Evolutionary conservation across 2,113 vertebrate species (phyloP), one percentile per base, ranked within the genome.

Genomic region (Riparia riparia): DNA sequence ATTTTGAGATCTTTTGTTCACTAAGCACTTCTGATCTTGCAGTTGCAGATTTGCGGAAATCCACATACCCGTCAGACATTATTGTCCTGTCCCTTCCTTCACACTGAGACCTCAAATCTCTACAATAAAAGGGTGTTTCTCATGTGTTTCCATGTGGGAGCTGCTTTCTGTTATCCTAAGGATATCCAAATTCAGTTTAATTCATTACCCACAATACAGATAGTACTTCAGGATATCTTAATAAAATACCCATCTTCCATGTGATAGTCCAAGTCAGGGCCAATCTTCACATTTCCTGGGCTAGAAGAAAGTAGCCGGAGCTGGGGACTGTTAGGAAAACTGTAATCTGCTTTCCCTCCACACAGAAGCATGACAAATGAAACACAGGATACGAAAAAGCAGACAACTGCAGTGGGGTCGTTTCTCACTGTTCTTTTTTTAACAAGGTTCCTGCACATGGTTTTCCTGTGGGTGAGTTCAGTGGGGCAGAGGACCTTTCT

Each of bases 401-500:
- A 88, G 88, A 68, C 9, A 72, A 39, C 77, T 50, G 85, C 88
- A 89, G 90, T 88, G 14, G 51, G 87, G 47, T 68, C 42, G 47
- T 82, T 95, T 93, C 82, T 92, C 72, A 91, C 68, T 70, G 63
- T 41, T 72, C 50, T 50, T 82, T 64, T 80, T 86, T 54, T 87
- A 94, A 44, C 82, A 61, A 73, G 61, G 73, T 58, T 94, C 60
- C 90, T 95, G 89, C 89, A 93, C 81, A 57, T 58, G 70, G 77
- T 56, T 58, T 95, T 86, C 44, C 82, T 77, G 57, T 76, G 87
- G 95, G 69, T 77, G 95, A 89, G 77, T 47, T 94, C 85, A 89
- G 45, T 11, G 10, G 64, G 90, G 69, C 90, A 95, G 44, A 93
- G 56, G 65, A 57, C 13, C 64, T 78, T 79, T 91, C 31, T 90